A percentile compares a stretch with the other conserved stretches of the same genome.
phyloP scores from a whole-genome alignment of 2,113 vertebrate genomes.

The Bujurquina vittata region DNA sequence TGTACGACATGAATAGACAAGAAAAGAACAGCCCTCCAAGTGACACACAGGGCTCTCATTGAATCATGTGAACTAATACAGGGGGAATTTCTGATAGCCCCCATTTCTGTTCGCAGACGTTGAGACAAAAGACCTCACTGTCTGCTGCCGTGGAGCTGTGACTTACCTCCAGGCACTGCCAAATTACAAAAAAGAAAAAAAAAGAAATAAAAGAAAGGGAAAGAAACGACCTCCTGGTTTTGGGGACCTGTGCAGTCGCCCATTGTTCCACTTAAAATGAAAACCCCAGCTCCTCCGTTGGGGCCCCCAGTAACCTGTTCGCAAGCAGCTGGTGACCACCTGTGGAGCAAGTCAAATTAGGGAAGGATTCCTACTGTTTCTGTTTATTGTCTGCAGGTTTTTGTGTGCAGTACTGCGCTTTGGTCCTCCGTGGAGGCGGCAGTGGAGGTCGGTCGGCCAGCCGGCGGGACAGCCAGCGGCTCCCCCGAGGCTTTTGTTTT shows the following conservation, averaged over 20 bases:
- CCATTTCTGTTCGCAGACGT: conserved; percentile 85
- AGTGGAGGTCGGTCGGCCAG: conserved; percentile 42
- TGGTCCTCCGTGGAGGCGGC: conserved; percentile 70
- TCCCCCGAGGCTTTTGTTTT: conserved; percentile 44
- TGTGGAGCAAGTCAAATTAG: conserved; percentile 97
- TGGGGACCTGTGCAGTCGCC: conserved; percentile 85
- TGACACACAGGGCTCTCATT: conserved; percentile 85
- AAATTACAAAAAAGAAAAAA: conserved; percentile 70
- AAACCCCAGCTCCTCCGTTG: conserved; percentile 45
- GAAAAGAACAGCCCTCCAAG: conserved; percentile 84
- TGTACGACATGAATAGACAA: conserved; percentile 81
- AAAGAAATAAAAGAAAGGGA: conserved; percentile 44
- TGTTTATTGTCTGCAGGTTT: conserved; percentile 88
- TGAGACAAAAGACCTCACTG: conserved; percentile 92
- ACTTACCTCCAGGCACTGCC: conserved; percentile 91
- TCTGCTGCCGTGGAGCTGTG: conserved; percentile 81
- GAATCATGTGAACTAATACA: conserved; percentile 87
- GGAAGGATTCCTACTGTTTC: conserved; percentile 90
- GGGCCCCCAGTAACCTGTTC: conserved; percentile 90
- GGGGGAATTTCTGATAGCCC: conserved; percentile 87
- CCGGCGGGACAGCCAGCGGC: conserved; percentile 21
- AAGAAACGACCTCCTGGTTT: conserved; percentile 84
- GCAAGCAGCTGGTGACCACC: conserved; percentile 93
- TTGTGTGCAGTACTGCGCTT: conserved; percentile 83
- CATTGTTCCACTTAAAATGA: conserved; percentile 83